Evolutionary conservation across 2,113 vertebrate genomes (phyloP).

Genomic region (Bubo bubo): DNA sequence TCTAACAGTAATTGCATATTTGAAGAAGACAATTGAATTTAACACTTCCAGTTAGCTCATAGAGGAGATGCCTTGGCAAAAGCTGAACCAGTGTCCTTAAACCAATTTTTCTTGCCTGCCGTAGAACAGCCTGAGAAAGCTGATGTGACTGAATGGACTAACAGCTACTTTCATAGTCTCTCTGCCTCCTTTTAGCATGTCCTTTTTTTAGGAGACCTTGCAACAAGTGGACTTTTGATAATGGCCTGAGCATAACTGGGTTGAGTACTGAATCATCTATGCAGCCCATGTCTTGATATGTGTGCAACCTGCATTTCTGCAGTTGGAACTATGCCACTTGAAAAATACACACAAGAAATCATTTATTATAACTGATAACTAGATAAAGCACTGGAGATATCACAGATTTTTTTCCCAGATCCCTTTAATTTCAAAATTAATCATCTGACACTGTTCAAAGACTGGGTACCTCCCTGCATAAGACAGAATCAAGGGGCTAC

Average conservation of each 20-base stretch:
- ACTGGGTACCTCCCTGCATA: not conserved
- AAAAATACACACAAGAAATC: not conserved
- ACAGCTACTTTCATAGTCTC: not conserved
- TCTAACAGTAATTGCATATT: not conserved
- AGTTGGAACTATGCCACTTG: accelerated
- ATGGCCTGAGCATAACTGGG: not conserved
- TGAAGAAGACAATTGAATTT: not conserved
- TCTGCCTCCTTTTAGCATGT: not conserved
- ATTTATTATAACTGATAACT: not conserved
- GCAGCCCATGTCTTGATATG: accelerated
- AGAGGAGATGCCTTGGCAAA: accelerated
- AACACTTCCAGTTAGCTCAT: not conserved
- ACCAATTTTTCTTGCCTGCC: not conserved
- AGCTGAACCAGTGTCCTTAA: not conserved
- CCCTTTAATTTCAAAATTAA: not conserved
- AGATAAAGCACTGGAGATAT: not conserved
- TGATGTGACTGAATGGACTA: not conserved
- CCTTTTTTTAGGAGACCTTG: not conserved
- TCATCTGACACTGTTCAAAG: not conserved
- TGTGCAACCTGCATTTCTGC: not conserved
- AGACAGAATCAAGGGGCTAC: not conserved
- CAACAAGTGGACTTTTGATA: not conserved
- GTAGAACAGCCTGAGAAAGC: not conserved
- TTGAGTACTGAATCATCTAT: not conserved
- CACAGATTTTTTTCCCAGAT: not conserved